Conservation (phyloP, 2,797 vertebrate genomes). For the Muscicapa comitata region DNA sequence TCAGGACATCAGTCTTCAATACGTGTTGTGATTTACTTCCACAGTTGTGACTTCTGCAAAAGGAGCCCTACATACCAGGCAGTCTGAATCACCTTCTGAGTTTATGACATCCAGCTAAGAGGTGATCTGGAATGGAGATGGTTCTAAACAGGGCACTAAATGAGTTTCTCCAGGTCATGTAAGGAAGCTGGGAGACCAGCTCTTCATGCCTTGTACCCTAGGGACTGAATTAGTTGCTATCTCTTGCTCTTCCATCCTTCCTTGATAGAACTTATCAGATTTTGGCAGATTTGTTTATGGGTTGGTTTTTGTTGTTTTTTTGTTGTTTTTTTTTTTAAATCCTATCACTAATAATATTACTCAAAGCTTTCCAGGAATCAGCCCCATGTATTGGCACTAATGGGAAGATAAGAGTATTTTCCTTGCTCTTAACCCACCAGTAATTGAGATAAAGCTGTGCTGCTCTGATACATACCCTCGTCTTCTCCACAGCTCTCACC, state of each 20-base stretch:
- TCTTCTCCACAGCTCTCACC: conserved; percentile 75
- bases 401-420: conserved; percentile 36
- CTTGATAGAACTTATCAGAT: conserved; percentile 58
- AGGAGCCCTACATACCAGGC: neutral
- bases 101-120: neutral
- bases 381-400: neutral
- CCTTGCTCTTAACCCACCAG: conserved; percentile 23
- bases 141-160: neutral
- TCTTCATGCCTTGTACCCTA: neutral
- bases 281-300: neutral
- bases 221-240: conserved; percentile 3
- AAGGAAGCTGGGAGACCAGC: neutral
- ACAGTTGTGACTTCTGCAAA: neutral
- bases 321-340: neutral
- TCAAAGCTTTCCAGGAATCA: conserved; percentile 55
- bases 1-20: neutral
- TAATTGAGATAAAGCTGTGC: neutral
- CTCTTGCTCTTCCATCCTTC: conserved; percentile 33
- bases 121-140: neutral
- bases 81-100: neutral
- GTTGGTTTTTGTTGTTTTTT: neutral
- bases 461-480: conserved; percentile 68
- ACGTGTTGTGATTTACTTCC: neutral
- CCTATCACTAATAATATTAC: conserved; percentile 48
- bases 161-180: neutral